Evolutionary conservation across 2,888 invertebrate genomes (phyloP).

Genomic region (Calliopum simillimum): DNA sequence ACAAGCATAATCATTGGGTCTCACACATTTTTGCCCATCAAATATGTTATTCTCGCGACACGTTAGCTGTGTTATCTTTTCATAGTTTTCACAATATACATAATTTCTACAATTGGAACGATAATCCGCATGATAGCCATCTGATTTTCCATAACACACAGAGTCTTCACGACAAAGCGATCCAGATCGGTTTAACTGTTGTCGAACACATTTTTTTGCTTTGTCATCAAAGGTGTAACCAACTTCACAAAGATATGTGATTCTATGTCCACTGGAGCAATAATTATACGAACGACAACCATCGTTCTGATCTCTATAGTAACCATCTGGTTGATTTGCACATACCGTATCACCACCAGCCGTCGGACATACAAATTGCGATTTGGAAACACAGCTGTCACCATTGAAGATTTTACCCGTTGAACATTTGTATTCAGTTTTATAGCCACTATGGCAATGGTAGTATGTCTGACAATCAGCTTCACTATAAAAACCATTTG

Average conservation of each 20-base stretch:
- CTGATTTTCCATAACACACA: constrained; percentile 68
- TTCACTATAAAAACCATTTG: constrained; percentile 68
- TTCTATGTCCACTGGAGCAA: constrained; percentile 71
- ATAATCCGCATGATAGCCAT: constrained; percentile 72
- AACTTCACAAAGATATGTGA: constrained; percentile 71
- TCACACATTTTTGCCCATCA: constrained; percentile 72
- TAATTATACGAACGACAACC: constrained; percentile 73
- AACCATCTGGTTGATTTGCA: constrained; percentile 70
- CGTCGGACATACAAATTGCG: constrained; percentile 68
- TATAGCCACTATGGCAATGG: constrained; percentile 71
- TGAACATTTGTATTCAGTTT: constrained; percentile 70
- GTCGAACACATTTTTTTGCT: constrained; percentile 62
- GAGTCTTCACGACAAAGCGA: constrained; percentile 47
- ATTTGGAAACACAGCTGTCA: constrained; percentile 69
- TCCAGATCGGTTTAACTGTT: constrained; percentile 20
- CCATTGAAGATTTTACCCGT: constrained; percentile 71
- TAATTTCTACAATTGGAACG: constrained; percentile 72
- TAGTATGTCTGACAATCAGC: constrained; percentile 70
- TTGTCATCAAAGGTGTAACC: constrained; percentile 71
- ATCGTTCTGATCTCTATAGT: constrained; percentile 68
- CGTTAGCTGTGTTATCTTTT: constrained; percentile 70
- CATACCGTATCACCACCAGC: constrained; percentile 68
- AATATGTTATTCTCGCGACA: constrained; percentile 72
- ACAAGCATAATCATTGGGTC: constrained; percentile 67
- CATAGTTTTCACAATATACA: constrained; percentile 72